A percentile compares a stretch with the other conserved stretches of the same genome.
phyloP scores from a whole-genome alignment of 1,140 invertebrate species.

The Bombus polaris region DNA sequence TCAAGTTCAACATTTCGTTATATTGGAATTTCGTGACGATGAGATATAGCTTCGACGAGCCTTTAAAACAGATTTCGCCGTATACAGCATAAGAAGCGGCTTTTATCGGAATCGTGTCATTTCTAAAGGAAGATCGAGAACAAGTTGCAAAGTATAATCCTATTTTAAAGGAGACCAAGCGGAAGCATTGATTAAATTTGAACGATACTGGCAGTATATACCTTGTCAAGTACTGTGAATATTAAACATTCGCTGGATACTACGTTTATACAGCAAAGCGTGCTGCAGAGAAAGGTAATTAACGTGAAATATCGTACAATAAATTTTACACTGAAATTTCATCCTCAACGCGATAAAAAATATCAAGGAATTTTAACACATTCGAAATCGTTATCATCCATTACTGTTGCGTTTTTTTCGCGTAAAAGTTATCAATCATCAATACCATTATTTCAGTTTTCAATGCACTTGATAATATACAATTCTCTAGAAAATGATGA shows the following conservation, averaged over 20 bases:
- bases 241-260: background rate
- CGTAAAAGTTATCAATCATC: background rate
- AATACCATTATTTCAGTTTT: background rate
- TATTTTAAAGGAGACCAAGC: background rate
- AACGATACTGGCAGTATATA: background rate
- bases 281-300: conserved; percentile 6
- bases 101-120: conserved; percentile 11
- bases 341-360: background rate
- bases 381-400: background rate
- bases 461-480: background rate
- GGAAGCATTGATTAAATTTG: conserved; percentile 6
- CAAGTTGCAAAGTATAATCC: background rate
- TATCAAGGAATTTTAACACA: background rate
- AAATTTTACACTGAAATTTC: background rate
- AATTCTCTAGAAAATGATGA: background rate
- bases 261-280: too few species aligned
- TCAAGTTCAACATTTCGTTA: background rate
- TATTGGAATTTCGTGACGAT: background rate
- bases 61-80: background rate
- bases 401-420: background rate
- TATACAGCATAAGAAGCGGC: background rate
- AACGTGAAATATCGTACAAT: background rate
- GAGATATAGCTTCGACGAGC: background rate
- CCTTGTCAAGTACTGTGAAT: background rate
- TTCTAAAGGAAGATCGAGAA: background rate